Conservation (phyloP, 2,797 vertebrate genomes). For the Lutra lutra region DNA sequence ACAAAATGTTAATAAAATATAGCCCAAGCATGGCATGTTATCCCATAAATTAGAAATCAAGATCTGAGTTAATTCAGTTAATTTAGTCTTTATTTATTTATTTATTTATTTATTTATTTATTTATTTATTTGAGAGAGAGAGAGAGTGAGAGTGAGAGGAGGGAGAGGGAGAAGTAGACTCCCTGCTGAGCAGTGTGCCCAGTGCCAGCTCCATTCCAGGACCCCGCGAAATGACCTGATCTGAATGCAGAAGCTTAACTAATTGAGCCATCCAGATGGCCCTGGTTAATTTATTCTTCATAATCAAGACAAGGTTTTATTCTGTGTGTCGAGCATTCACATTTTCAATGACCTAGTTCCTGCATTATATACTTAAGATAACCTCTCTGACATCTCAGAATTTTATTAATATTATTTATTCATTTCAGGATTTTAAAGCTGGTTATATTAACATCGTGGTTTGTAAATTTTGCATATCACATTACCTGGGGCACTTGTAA, state of each 20-base stretch:
- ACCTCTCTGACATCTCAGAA: background rate
- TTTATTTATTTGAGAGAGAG: no score
- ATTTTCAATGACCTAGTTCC: background rate
- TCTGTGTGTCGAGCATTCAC: background rate
- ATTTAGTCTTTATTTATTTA: background rate
- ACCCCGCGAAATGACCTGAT: background rate
- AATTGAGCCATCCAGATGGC: background rate
- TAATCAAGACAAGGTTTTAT: background rate
- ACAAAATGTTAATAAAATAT: background rate
- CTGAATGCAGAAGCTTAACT: background rate
- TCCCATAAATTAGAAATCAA: background rate
- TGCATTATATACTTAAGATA: background rate
- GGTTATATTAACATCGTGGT: background rate
- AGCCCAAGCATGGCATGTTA: background rate
- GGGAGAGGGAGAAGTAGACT: background rate
- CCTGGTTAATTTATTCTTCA: background rate
- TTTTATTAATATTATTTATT: background rate
- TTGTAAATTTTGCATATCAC: slow-evolving; percentile 8
- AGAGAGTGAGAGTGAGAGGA: background rate
- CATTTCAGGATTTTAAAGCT: background rate
- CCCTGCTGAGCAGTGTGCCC: background rate
- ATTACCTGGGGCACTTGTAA: background rate
- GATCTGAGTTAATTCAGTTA: slow-evolving; percentile 23
- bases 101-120: background rate
- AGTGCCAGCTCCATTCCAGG: background rate